phyloP scores from a whole-genome alignment of 2,113 vertebrate genomes.

The Grantiella picta region DNA sequence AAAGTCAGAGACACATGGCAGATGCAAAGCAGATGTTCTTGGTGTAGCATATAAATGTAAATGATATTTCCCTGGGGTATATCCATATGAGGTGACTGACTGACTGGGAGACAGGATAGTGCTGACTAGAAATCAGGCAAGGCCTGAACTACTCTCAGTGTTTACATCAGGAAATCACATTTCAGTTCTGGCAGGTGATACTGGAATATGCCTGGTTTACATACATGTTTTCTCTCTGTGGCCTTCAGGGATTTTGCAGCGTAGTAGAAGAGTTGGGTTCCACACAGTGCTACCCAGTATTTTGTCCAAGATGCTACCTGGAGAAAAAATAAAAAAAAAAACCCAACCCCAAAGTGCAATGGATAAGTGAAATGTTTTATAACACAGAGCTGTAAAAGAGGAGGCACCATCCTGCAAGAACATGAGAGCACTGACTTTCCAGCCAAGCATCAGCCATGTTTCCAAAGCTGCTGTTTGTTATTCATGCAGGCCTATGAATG shows the following conservation, averaged over 20 bases:
- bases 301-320: conserved; percentile 98
- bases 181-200: background rate
- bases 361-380: background rate
- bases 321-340: background rate
- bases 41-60: background rate
- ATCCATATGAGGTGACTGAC: background rate
- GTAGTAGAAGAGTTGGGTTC: conserved; percentile 93
- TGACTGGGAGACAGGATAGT: background rate
- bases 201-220: conserved; percentile 39
- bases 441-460: background rate
- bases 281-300: conserved; percentile 95
- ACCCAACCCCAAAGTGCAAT: background rate
- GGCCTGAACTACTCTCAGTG: background rate
- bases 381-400: background rate
- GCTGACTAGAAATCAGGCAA: background rate
- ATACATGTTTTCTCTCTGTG: conserved; percentile 96
- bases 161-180: conserved; percentile 20
- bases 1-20: background rate
- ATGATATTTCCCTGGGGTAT: background rate
- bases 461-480: background rate
- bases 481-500: background rate
- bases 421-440: background rate
- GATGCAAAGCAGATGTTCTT: conserved; percentile 7
- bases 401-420: background rate
- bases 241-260: conserved; percentile 97